Conservation (phyloP, 2,888 invertebrate species). For the Belgica antarctica region DNA sequence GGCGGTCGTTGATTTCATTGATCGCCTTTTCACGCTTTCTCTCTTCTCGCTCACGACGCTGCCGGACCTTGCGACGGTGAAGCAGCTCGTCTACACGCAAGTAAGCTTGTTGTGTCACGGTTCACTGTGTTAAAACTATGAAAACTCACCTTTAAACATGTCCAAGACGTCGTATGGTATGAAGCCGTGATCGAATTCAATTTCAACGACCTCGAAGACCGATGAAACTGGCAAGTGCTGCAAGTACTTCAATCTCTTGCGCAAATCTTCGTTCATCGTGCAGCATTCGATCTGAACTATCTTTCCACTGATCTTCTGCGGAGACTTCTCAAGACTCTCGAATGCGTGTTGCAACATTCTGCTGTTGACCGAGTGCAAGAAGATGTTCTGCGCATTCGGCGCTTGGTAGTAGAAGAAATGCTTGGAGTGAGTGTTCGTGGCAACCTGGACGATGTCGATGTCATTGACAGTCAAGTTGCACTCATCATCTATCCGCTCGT, state of each 20-base stretch:
- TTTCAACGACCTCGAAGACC: conserved; percentile 86
- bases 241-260: conserved; percentile 71
- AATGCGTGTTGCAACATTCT: conserved; percentile 84
- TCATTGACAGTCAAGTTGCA: conserved; percentile 43
- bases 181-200: conserved; percentile 71
- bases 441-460: conserved; percentile 33
- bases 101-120: no score
- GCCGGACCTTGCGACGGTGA: conserved; percentile 66
- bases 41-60: conserved; percentile 73
- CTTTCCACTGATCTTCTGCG: conserved; percentile 68
- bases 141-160: conserved; percentile 64
- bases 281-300: conserved; percentile 85
- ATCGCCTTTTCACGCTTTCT: conserved; percentile 75
- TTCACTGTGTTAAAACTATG: background rate
- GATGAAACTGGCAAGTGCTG: conserved; percentile 88
- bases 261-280: conserved; percentile 78
- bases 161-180: conserved; percentile 67
- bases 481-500: conserved; percentile 39
- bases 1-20: conserved; percentile 67
- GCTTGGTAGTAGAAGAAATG: conserved; percentile 61
- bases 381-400: conserved; percentile 88
- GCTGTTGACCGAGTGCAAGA: conserved; percentile 85
- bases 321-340: conserved; percentile 76
- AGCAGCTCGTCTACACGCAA: conserved; percentile 66
- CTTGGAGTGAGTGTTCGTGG: conserved; percentile 45